Evolutionary conservation across 2,797 vertebrate species (phyloP).

Genomic region (Brachyrhaphis roseni): DNA sequence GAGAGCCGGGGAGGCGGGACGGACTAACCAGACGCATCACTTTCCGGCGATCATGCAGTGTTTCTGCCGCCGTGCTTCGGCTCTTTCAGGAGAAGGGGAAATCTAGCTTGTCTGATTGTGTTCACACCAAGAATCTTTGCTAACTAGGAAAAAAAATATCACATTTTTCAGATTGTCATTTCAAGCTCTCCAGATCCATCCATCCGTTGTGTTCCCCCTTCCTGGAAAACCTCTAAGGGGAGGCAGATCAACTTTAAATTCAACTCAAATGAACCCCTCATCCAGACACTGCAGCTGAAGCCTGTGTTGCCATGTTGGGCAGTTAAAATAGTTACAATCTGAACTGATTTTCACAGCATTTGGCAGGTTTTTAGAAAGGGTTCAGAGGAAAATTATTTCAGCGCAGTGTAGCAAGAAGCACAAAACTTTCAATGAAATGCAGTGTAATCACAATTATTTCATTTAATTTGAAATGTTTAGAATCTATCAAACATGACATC

Average conservation of each 20-base stretch:
- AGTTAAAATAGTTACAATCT: no score
- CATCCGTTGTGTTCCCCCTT: not conserved
- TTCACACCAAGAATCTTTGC: not conserved
- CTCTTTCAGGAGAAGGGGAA: constrained; percentile 8
- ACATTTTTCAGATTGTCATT: not conserved
- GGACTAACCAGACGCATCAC: constrained; percentile 29
- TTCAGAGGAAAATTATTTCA: no score
- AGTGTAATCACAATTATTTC: no score
- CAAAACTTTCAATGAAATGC: no score
- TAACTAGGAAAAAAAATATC: not conserved
- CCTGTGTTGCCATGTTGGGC: no score
- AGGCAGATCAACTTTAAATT: not conserved
- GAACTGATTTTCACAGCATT: no score
- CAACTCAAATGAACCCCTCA: no score
- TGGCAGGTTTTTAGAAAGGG: no score
- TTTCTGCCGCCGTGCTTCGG: constrained; percentile 11
- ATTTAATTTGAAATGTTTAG: no score
- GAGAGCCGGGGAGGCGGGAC: constrained; percentile 17
- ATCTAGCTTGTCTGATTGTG: constrained; percentile 14
- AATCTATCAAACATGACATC: no score
- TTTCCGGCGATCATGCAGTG: constrained; percentile 18
- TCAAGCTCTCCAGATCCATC: not conserved
- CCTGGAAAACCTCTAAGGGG: not conserved
- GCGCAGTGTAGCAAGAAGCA: no score
- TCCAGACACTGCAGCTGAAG: no score